Conservation (phyloP, 2,113 vertebrate genomes). For the Cepphus grylle region DNA sequence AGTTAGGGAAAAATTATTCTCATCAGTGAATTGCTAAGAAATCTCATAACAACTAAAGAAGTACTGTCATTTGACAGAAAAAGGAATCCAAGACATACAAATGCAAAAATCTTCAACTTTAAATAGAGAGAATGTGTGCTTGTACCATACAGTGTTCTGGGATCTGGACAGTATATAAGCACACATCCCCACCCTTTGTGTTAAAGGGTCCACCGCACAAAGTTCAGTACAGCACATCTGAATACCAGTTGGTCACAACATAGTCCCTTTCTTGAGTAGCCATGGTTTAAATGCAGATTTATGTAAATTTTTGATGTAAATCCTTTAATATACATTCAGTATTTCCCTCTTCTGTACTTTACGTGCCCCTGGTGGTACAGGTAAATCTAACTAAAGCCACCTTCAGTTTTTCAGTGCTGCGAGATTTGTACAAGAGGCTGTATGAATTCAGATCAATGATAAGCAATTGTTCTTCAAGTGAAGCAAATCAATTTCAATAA, state of each 20-base stretch:
- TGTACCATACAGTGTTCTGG: neutral
- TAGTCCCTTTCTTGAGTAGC: neutral
- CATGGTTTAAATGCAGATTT: neutral
- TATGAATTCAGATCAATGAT: neutral
- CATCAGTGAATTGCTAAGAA: neutral
- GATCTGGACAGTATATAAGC: neutral
- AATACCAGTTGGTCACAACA: neutral
- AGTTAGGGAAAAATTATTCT: neutral
- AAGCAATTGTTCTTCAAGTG: neutral
- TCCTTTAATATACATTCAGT: neutral
- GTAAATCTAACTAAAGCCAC: neutral
- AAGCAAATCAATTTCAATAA: conserved; percentile 2
- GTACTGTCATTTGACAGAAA: neutral
- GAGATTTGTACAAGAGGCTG: neutral
- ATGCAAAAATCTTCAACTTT: neutral
- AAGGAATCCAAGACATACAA: neutral
- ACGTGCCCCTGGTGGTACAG: neutral
- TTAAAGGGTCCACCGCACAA: neutral
- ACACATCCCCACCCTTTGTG: accelerated
- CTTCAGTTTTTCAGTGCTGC: neutral
- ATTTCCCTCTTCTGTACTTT: neutral
- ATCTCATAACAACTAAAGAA: neutral
- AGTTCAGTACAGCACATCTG: neutral
- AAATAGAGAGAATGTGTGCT: neutral
- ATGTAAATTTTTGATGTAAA: neutral